phyloP scores from a whole-genome alignment of 2,797 vertebrate genomes.

The Lithobates pipiens region DNA sequence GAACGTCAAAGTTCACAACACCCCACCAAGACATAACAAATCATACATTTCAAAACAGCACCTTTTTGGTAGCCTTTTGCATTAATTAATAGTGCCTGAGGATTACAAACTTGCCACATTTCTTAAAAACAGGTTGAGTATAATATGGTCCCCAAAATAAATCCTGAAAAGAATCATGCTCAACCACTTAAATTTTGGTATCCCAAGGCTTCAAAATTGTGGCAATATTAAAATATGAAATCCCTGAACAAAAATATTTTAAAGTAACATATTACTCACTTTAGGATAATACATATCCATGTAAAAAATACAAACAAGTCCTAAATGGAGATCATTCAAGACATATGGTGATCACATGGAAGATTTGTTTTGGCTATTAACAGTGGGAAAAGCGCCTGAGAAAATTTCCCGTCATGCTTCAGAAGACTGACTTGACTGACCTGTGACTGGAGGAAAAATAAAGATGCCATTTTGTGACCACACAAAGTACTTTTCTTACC shows the following conservation, averaged over 20 bases:
- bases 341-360: slow-evolving; percentile 46
- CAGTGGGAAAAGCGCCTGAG: slow-evolving; percentile 40
- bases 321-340: slow-evolving; percentile 15
- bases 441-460: slow-evolving; percentile 31
- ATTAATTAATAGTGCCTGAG: too few relatives aligned
- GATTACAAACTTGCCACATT: too few relatives aligned
- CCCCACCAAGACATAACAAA: too few relatives aligned
- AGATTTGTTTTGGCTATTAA: slow-evolving; percentile 40
- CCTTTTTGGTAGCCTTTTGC: too few relatives aligned
- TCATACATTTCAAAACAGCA: too few relatives aligned
- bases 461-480: slow-evolving; percentile 41
- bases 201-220: neutral
- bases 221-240: too few relatives aligned
- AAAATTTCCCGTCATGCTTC: slow-evolving; percentile 31
- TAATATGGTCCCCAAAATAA: neutral
- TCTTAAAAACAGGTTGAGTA: neutral
- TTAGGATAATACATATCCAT: neutral
- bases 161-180: neutral
- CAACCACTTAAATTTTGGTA: neutral
- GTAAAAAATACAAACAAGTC: slow-evolving; percentile 1
- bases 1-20: too few relatives aligned
- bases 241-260: too few relatives aligned
- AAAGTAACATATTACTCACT: too few relatives aligned
- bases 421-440: slow-evolving; percentile 29
- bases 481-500: neutral